Percentiles rank a stretch among this genome's conserved stretches.
Evolutionary conservation across 2,888 invertebrate species (phyloP).

Genomic region (Drosophila percnosoma): DNA sequence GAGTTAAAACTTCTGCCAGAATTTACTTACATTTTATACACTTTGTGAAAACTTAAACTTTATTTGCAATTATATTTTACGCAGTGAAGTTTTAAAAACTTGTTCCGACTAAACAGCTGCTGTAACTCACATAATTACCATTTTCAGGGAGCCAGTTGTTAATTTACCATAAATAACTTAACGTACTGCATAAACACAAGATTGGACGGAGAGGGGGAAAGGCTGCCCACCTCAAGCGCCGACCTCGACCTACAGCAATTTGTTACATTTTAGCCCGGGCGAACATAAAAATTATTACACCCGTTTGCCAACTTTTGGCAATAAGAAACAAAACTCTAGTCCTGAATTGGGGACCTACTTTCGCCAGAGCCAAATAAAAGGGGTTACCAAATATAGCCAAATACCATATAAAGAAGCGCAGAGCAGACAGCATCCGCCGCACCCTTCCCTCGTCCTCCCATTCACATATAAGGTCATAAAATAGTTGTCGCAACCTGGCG

Average conservation of each 20-base stretch:
- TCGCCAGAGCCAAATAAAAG: slow-evolving; percentile 54
- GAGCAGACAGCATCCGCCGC: slow-evolving; percentile 19
- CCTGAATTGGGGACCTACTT: slow-evolving; percentile 56
- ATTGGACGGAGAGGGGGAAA: background rate
- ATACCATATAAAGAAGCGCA: slow-evolving; percentile 60
- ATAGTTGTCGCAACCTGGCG: slow-evolving; percentile 76
- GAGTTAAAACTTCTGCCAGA: background rate
- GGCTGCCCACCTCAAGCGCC: slow-evolving; percentile 10
- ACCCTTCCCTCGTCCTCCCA: slow-evolving; percentile 7
- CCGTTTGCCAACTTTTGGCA: slow-evolving; percentile 46
- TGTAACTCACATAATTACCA: slow-evolving; percentile 40
- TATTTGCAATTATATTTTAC: background rate
- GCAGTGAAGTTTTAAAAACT: background rate
- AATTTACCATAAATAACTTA: slow-evolving; percentile 28
- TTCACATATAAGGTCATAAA: slow-evolving; percentile 72
- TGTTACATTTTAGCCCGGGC: slow-evolving; percentile 60
- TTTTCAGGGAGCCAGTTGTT: slow-evolving; percentile 24
- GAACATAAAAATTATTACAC: slow-evolving; percentile 60
- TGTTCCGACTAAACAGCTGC: background rate
- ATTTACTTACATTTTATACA: background rate
- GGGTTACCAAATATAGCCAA: slow-evolving; percentile 71
- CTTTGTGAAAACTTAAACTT: background rate
- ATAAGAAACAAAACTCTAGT: slow-evolving; percentile 44
- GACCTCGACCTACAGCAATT: slow-evolving; percentile 62
- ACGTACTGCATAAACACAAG: slow-evolving; percentile 16